Percentiles rank a stretch among this genome's conserved stretches.
These are phyloP conservation scores for Drosophila orena DNA, from an alignment of 1,140 invertebrate genomes.

Conservation along the genomic window DNA sequence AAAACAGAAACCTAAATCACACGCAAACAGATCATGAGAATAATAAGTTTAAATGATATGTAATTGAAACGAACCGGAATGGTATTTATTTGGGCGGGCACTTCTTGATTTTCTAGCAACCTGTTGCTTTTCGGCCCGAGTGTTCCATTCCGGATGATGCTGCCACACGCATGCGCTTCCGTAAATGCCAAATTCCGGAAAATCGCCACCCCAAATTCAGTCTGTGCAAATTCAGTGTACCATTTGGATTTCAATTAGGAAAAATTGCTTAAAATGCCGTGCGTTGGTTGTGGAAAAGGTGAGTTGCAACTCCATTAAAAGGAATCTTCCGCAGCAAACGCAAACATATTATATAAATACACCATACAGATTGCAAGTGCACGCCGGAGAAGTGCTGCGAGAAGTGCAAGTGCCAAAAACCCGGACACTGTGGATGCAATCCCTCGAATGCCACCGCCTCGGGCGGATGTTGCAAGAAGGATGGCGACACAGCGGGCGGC, in stretches of 20 bases:
- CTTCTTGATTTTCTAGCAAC: background rate
- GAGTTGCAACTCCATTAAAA: background rate
- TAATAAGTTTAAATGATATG: constrained; percentile 59
- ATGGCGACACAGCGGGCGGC: background rate
- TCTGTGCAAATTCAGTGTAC: constrained; percentile 6
- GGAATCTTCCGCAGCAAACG: background rate
- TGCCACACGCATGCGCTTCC: constrained; percentile 38
- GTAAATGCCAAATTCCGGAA: constrained; percentile 16
- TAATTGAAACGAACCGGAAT: constrained; percentile 18
- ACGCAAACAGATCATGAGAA: constrained; percentile 61
- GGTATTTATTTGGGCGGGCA: background rate
- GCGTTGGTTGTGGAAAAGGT: constrained; percentile 75
- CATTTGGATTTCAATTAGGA: constrained; percentile 7
- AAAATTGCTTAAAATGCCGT: constrained; percentile 58
- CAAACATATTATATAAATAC: background rate
- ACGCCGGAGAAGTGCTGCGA: constrained; percentile 85
- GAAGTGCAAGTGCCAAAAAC: constrained; percentile 85
- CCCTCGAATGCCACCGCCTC: constrained; percentile 13
- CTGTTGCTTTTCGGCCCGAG: constrained; percentile 5
- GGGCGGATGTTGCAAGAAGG: constrained; percentile 43
- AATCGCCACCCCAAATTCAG: constrained; percentile 3
- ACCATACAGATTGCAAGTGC: constrained; percentile 86
- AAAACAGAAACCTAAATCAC: constrained; percentile 40
- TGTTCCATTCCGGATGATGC: constrained; percentile 17
- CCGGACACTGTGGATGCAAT: constrained; percentile 84